A percentile compares a stretch with the other conserved stretches of the same genome.
phyloP scores from a whole-genome alignment of 1,140 invertebrate species.

The Semibalanus balanoides region DNA sequence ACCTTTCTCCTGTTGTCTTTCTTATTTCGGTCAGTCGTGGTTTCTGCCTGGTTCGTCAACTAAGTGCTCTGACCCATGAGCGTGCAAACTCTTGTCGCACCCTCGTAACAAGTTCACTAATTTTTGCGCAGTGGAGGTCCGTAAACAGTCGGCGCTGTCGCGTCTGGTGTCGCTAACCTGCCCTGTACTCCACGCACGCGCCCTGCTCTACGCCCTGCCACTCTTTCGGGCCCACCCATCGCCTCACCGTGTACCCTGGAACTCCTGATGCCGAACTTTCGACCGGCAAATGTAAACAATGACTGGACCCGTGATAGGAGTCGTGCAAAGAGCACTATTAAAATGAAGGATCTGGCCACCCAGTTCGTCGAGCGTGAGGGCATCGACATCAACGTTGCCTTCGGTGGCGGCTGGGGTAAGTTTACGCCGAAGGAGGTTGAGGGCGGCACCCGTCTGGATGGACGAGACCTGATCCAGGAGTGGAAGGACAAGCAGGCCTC shows the following conservation, averaged over 20 bases:
- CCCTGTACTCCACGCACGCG: conserved; percentile 37
- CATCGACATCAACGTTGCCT: conserved; percentile 32
- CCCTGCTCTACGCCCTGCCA: too few relatives aligned
- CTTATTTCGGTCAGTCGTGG: too few relatives aligned
- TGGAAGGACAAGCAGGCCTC: conserved; percentile 12
- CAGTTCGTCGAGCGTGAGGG: background rate
- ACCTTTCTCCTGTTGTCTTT: too few relatives aligned
- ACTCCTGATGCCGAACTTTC: conserved; percentile 1
- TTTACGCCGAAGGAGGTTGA: conserved; percentile 44
- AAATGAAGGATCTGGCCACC: conserved; percentile 5
- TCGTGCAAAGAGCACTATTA: background rate
- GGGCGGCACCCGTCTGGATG: conserved; percentile 21
- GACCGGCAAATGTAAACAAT: background rate
- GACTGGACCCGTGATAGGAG: conserved; percentile 1
- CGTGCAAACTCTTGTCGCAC: too few relatives aligned
- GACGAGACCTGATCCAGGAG: conserved; percentile 31
- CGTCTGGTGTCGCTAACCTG: too few relatives aligned
- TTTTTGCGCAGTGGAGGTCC: too few relatives aligned
- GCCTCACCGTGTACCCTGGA: conserved; percentile 22
- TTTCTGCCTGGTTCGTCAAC: too few relatives aligned
- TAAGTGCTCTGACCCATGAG: too few relatives aligned
- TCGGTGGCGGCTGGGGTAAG: conserved; percentile 55
- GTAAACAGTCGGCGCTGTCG: too few relatives aligned
- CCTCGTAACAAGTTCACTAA: too few relatives aligned
- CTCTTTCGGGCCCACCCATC: conserved; percentile 30